These are phyloP conservation scores for Oscheius myriophilus DNA, from an alignment of 2,888 invertebrate genomes.

Conservation along the genomic window DNA sequence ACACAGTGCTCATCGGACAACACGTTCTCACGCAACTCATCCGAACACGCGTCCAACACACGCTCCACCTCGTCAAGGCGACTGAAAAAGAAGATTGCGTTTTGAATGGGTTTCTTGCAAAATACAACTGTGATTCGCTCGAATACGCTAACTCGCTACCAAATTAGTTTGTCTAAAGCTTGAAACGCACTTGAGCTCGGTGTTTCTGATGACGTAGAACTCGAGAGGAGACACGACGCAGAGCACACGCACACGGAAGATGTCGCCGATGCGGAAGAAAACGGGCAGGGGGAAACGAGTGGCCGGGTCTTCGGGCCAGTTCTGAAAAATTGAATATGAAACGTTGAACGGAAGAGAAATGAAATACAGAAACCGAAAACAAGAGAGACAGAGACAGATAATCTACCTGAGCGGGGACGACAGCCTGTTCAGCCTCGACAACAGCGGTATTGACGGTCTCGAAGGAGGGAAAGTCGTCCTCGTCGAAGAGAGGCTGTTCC, in stretches of 20 bases:
- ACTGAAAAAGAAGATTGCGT: slow-evolving; percentile 3
- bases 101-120: not conserved
- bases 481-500: slow-evolving; percentile 1
- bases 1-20: slow-evolving; percentile 16
- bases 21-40: slow-evolving; percentile 9
- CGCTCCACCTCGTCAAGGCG: slow-evolving; percentile 20
- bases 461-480: slow-evolving; percentile 21
- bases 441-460: not conserved
- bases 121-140: not conserved
- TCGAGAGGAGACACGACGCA: slow-evolving; percentile 27
- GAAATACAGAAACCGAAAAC: too few relatives aligned
- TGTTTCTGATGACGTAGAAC: slow-evolving; percentile 14
- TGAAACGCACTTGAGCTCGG: not conserved
- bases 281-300: slow-evolving; percentile 23
- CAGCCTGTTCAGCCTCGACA: too few relatives aligned
- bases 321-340: not conserved
- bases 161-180: not conserved
- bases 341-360: too few relatives aligned
- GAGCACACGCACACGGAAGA: slow-evolving; percentile 10
- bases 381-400: too few relatives aligned
- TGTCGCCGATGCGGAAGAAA: slow-evolving; percentile 18
- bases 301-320: slow-evolving; percentile 8
- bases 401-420: not conserved
- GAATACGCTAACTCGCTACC: not conserved
- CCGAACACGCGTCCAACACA: slow-evolving; percentile 21